phyloP scores from a whole-genome alignment of 2,797 vertebrate genomes.

The Halcyon chelicuti region DNA sequence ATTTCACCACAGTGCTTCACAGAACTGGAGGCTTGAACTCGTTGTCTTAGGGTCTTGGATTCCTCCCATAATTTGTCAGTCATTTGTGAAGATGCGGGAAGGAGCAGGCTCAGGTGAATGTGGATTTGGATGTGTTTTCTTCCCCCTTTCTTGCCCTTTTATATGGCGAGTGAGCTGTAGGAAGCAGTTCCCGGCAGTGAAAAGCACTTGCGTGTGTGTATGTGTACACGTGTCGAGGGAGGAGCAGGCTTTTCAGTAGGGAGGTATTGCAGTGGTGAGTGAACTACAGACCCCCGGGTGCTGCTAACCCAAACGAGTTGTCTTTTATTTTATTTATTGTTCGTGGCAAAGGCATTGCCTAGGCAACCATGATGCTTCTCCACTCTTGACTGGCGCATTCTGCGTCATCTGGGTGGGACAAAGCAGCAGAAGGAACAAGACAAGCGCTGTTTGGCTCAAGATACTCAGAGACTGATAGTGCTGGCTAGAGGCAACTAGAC shows the following conservation, averaged over 20 bases:
- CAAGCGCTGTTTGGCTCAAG: background rate
- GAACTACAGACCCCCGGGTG: background rate
- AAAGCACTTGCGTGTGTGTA: background rate
- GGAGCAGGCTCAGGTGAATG: background rate
- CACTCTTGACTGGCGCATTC: background rate
- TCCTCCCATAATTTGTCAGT: background rate
- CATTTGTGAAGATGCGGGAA: background rate
- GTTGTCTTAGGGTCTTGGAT: conserved; percentile 2
- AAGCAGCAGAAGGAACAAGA: background rate
- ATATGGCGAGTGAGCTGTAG: background rate
- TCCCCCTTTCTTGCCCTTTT: background rate
- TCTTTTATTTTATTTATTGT: conserved; percentile 2
- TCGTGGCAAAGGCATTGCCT: conserved; percentile 2
- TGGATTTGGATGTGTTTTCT: background rate
- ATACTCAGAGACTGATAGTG: background rate
- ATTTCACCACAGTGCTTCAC: background rate
- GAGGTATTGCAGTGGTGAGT: background rate
- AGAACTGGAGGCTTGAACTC: background rate
- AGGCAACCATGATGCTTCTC: conserved; percentile 41
- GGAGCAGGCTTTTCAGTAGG: background rate
- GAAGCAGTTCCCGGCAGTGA: background rate
- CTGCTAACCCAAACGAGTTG: background rate
- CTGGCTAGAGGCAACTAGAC: background rate
- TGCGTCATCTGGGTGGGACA: background rate
- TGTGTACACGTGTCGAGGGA: fast-evolving